Conservation (phyloP, 2,888 invertebrate species). For the Eremobia ochroleuca region DNA sequence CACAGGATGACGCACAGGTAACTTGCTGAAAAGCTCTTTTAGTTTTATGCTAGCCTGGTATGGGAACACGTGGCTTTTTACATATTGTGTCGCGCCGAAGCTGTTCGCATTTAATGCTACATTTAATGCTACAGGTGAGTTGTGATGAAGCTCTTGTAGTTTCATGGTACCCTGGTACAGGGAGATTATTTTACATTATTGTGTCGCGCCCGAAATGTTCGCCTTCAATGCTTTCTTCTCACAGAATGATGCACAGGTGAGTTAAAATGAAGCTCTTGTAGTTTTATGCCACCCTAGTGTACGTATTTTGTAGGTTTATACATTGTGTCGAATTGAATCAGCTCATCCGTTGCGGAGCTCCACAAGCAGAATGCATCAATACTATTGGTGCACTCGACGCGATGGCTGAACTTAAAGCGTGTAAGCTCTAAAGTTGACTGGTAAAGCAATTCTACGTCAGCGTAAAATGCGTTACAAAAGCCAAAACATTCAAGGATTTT, state of each 20-base stretch:
- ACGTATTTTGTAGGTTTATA: neutral
- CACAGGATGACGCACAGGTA: constrained; percentile 98
- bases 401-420: neutral
- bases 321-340: neutral
- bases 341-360: neutral
- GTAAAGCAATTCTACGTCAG: neutral
- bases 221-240: constrained; percentile 98
- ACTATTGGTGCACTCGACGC: too few species aligned
- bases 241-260: constrained; percentile 97
- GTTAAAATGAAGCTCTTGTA: constrained; percentile 1
- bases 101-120: neutral
- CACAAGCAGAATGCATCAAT: neutral
- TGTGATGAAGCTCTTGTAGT: neutral
- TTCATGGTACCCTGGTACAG: neutral
- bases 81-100: neutral
- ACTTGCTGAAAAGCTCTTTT: constrained; percentile 13
- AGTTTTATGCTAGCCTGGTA: neutral
- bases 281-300: neutral
- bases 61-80: neutral
- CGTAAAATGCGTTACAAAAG: neutral
- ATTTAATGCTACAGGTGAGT: neutral
- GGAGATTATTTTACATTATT: neutral
- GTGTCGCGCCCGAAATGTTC: constrained; percentile 97
- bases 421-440: neutral
- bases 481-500: too few species aligned